Conservation (phyloP, 2,797 vertebrate species). For the Enteromius unitaeniatus region DNA sequence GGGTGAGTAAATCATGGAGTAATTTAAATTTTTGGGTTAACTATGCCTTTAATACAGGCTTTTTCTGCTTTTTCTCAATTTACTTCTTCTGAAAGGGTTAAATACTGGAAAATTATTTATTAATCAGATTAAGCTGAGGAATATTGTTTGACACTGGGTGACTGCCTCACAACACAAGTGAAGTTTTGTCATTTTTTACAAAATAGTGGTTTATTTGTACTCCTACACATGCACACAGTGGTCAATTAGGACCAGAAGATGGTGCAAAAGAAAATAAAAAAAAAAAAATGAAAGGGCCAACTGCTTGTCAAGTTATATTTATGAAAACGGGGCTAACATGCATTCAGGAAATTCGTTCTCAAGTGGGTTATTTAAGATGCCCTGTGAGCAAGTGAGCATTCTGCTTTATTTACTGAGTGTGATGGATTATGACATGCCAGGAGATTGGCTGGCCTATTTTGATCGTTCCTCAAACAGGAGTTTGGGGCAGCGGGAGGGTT, state of each 20-base stretch:
- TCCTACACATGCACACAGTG: slow-evolving; percentile 7
- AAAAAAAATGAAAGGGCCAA: background rate
- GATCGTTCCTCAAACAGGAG: slow-evolving; percentile 49
- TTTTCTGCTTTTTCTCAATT: background rate
- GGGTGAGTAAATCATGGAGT: background rate
- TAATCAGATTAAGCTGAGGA: slow-evolving; percentile 8
- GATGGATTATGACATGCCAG: slow-evolving; percentile 72
- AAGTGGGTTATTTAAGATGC: slow-evolving; percentile 66
- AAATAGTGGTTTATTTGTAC: slow-evolving; percentile 15
- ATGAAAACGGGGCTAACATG: slow-evolving; percentile 24
- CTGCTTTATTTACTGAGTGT: slow-evolving; percentile 75
- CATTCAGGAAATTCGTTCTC: slow-evolving; percentile 53
- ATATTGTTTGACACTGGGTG: slow-evolving; percentile 13
- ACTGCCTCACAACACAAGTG: slow-evolving; percentile 15
- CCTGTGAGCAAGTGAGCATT: slow-evolving; percentile 65
- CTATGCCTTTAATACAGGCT: background rate
- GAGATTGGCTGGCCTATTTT: slow-evolving; percentile 70
- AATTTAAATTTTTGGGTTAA: background rate
- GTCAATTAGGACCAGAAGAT: slow-evolving; percentile 1
- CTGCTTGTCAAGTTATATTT: slow-evolving; percentile 35
- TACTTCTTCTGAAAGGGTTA: background rate
- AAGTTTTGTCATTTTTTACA: slow-evolving; percentile 13
- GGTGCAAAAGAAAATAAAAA: slow-evolving; percentile 16
- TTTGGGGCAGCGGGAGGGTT: slow-evolving; percentile 39
- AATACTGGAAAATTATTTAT: background rate